A percentile compares a stretch with the other conserved stretches of the same genome.
These are phyloP conservation scores for Dunckerocampus dactyliophorus DNA, from an alignment of 2,113 vertebrate genomes.

Conservation along the genomic window DNA sequence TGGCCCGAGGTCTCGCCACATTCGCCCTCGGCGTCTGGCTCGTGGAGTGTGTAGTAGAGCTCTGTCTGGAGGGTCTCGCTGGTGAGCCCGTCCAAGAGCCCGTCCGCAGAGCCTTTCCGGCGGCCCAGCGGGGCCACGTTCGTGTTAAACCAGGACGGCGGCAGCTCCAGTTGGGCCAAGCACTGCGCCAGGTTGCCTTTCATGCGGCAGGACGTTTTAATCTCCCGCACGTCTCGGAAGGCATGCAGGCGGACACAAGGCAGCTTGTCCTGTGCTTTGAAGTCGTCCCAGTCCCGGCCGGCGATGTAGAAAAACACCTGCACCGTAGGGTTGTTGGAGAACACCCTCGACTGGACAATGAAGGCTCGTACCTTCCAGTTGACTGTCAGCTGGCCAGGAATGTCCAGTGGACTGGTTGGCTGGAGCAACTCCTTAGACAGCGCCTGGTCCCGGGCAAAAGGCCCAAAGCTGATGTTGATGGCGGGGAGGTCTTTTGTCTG, in stretches of 20 bases:
- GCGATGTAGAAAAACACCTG: constrained; percentile 97
- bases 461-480: constrained; percentile 89
- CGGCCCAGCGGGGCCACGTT: constrained; percentile 77
- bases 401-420: constrained; percentile 88
- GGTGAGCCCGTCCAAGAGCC: constrained; percentile 72
- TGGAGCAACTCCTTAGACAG: constrained; percentile 90
- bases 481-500: constrained; percentile 93
- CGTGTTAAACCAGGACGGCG: constrained; percentile 87
- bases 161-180: constrained; percentile 87
- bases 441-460: constrained; percentile 84
- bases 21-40: constrained; percentile 76
- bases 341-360: constrained; percentile 86
- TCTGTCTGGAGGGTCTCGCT: constrained; percentile 85
- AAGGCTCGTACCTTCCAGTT: constrained; percentile 98
- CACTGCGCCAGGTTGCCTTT: constrained; percentile 88
- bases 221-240: constrained; percentile 86
- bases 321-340: constrained; percentile 82
- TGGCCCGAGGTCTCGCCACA: constrained; percentile 74
- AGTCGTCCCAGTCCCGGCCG: constrained; percentile 94
- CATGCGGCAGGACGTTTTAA: constrained; percentile 88
- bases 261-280: constrained; percentile 82
- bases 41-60: constrained; percentile 91
- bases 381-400: constrained; percentile 87
- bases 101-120: constrained; percentile 72
- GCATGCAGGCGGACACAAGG: constrained; percentile 91